A percentile compares a stretch with the other conserved stretches of the same genome.
Evolutionary conservation across 2,888 invertebrate species (phyloP).

Genomic region (Pyrgus malvae): DNA sequence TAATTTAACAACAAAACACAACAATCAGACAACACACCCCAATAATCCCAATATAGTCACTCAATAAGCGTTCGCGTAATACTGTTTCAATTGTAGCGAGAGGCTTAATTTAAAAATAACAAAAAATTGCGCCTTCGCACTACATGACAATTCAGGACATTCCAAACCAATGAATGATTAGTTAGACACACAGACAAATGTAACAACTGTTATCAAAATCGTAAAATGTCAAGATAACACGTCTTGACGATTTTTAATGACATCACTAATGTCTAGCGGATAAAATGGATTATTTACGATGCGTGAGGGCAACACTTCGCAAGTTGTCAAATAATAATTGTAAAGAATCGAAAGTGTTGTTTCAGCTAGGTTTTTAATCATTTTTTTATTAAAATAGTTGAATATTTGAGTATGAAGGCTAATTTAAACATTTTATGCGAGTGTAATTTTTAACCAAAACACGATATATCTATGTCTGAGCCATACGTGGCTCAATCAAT

Average conservation of each 20-base stretch:
- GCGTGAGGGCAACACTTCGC: neutral
- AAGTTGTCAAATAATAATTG: neutral
- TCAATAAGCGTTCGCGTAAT: constrained; percentile 17
- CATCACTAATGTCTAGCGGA: neutral
- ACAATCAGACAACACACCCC: neutral
- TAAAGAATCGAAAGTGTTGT: constrained; percentile 36
- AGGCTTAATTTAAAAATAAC: constrained; percentile 38
- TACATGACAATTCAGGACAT: constrained; percentile 28
- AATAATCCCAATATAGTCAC: neutral
- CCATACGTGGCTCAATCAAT: constrained; percentile 48
- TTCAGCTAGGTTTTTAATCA: constrained; percentile 21
- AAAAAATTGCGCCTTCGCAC: constrained; percentile 36
- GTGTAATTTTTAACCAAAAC: constrained; percentile 7
- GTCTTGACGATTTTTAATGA: constrained; percentile 12
- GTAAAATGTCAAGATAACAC: neutral
- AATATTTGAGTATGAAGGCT: constrained; percentile 1
- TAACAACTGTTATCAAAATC: neutral
- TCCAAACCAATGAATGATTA: constrained; percentile 24
- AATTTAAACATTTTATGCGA: neutral
- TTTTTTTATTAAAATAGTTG: neutral
- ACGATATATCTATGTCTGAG: constrained; percentile 11
- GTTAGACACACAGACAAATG: neutral
- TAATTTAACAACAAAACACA: neutral
- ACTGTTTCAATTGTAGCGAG: constrained; percentile 11
- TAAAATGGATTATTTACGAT: neutral